phyloP scores from a whole-genome alignment of 2,113 vertebrate species.

The Chaetops frenatus region DNA sequence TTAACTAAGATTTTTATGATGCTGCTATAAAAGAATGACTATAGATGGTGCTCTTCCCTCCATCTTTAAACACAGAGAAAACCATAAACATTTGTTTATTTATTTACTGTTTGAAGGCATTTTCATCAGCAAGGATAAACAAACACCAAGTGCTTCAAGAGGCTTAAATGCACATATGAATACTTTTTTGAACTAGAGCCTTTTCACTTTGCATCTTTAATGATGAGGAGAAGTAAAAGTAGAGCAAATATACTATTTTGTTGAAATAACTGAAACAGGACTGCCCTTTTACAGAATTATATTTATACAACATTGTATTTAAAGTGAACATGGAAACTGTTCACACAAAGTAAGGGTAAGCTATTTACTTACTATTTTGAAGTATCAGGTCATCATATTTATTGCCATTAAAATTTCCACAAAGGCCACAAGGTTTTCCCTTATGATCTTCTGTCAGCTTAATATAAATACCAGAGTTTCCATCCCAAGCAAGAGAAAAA shows the following conservation, averaged over 20 bases:
- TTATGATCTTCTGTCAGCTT: constrained; percentile 91
- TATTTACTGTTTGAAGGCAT: not conserved
- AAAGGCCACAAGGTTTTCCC: constrained; percentile 88
- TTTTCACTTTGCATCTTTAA: not conserved
- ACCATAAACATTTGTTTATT: not conserved
- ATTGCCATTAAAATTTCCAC: constrained; percentile 92
- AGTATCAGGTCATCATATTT: constrained; percentile 87
- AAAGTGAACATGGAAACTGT: not conserved
- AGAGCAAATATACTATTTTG: not conserved
- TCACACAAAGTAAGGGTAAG: not conserved
- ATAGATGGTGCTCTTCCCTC: not conserved
- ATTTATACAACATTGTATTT: not conserved
- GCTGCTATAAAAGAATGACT: not conserved
- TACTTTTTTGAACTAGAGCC: not conserved
- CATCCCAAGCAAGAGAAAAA: constrained; percentile 98
- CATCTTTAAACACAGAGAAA: not conserved
- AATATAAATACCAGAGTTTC: constrained; percentile 90
- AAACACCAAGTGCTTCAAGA: not conserved
- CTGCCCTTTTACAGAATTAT: not conserved
- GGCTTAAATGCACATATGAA: not conserved
- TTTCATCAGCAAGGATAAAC: not conserved
- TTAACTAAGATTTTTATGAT: not conserved
- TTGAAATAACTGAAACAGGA: not conserved
- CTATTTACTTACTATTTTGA: constrained; percentile 78
- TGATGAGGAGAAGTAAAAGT: not conserved